Base-by-base conservation (phyloP, 2,797 vertebrate genomes). In the Oryzias sinensis region DNA sequence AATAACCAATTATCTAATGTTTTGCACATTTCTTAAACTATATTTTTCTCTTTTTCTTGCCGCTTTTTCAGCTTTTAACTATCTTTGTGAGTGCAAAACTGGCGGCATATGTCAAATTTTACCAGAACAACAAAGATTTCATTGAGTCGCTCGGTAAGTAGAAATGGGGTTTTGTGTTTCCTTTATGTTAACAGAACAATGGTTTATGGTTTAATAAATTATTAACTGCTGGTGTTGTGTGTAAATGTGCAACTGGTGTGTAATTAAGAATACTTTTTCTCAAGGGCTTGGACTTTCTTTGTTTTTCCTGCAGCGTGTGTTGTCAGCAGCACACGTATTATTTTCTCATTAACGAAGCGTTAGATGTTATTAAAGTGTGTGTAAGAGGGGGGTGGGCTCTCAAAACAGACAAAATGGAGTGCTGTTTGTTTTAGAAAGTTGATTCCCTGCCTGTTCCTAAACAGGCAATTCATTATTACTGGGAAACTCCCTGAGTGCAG, bases 91-190 rank as follows among this genome's bases (percentile, higher is more conserved):
- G 95, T 68, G 97, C 92, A 65, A 99, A 97, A 75, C 92, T 99
- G 73, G 93, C 76, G 52, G 92, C 96, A 6, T 99, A 99, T 59
- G 93, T 99, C 68, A 98, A 96, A 83, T 99, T 98, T 88, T 99
- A 99, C 88, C 95, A 98, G 89, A 97, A 88, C 90, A 98, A 99
- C 92, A 99, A 99, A 90, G 97, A 99, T 90, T 99, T 99, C 89
- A 97, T 99, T 76, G 97, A 99, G 79, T 99, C 97, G 62, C 93
- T 99, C 45, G 97, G 97, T 99, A 91, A 96, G 97, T 93, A 60
- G 8, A 41, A 4, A 14, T 51, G 1, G 64, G 1, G 18, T 67
- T 17, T 33, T 51, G 14, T 2, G 43, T 59, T 3, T 25, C 27
- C 14, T 22, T 27, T 37, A 58, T 29, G 7, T 17, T 6, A 13